Base-by-base conservation (phyloP, 2,888 invertebrate genomes). In the Malachius bipustulatus region DNA sequence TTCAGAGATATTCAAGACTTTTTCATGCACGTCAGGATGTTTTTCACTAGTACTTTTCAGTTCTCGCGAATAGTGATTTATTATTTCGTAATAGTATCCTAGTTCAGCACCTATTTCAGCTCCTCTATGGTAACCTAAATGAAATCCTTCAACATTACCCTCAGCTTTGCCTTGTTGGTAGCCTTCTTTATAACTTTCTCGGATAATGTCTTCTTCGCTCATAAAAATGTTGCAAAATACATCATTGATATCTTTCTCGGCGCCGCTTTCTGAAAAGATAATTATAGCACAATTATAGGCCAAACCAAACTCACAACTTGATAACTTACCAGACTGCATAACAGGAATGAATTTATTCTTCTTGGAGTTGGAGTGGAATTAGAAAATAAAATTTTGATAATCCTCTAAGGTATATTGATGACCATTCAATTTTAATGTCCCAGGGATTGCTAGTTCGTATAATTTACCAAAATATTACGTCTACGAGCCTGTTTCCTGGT, bases 121-220 rank as follows among this genome's bases (percentile, higher is more conserved):
- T 6, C 83, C 85, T 58, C 77, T 73, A 42, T 83, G 80, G 55
- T 82, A 83, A 2, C 88, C 88, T 40, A 79, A 62, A 56, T 81
- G 80, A 54, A 70, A 81, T 2, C 76, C 82, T 54, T 79, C 76
- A 11, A 72, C 54, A 48, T 73, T 77, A 3, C 77, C 81, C 48
- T 75, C 69, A 16, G 61, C 57, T 32, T 59, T 59, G 1, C 83
- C 84, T 46, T 67, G 67, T 38, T 63, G 54, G 42, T 66, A 75
- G 3, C 87, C 88, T 61, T 82, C 75, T 34, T 73, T 56, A 56
- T 77, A 84, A 37, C 77, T 76, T 47, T 66, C 51, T 38, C 73
- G 62, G 26, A 73, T 69, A 34, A 75, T 62, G 36, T 63, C 66
- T 42, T 85, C 77, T 62, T 87, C 87, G 14, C 70, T 67, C 2